Percentiles rank a stretch among this genome's conserved stretches.
phyloP scores from a whole-genome alignment of 2,797 vertebrate species.

The Eleutherodactylus coqui region DNA sequence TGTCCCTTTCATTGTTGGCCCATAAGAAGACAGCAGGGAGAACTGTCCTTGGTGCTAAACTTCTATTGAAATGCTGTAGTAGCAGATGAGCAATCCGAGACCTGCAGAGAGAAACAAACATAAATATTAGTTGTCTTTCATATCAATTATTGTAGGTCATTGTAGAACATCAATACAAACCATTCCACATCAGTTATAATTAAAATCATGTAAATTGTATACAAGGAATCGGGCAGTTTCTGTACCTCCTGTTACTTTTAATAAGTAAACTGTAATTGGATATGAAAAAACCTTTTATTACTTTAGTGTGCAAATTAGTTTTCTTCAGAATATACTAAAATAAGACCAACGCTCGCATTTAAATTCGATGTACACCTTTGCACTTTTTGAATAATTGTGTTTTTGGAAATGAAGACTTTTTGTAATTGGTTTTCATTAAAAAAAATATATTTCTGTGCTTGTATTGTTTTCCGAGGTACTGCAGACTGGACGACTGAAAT shows the following conservation, averaged over 20 bases:
- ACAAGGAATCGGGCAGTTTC: not conserved
- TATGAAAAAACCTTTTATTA: not conserved
- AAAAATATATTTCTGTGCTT: too few species aligned
- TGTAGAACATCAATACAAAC: not conserved
- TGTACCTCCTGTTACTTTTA: not conserved
- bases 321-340: not conserved
- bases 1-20: constrained; percentile 14
- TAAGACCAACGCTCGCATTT: not conserved
- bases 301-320: not conserved
- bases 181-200: not conserved
- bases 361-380: too few species aligned
- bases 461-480: too few species aligned
- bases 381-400: too few species aligned
- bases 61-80: not conserved
- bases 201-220: not conserved
- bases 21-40: not conserved
- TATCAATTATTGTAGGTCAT: not conserved
- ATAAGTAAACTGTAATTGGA: not conserved
- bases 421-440: too few species aligned
- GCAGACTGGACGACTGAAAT: too few species aligned
- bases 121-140: not conserved
- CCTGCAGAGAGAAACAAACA: constrained; percentile 35
- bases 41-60: constrained; percentile 51
- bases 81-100: not conserved
- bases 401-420: too few species aligned